Evolutionary conservation across 2,113 vertebrate genomes (phyloP), one percentile per base, ranked within the genome.

Genomic region (Heterocephalus glaber): DNA sequence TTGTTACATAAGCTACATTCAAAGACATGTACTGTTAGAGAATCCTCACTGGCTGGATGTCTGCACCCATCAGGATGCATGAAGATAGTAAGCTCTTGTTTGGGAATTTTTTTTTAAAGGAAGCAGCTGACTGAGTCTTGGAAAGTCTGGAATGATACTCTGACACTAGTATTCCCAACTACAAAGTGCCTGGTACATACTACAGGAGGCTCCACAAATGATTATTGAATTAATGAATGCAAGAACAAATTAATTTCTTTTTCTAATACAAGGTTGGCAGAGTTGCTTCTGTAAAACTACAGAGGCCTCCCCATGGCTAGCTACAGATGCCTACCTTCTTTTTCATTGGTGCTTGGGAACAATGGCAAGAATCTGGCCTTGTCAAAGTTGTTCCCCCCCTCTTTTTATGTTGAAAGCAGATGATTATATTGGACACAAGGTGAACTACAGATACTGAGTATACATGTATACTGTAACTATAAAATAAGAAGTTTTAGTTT

Each of bases 51-150:
- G 74, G 89, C 88, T 96, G 85, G 47, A 77, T 92, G 38, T 66
- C 60, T 89, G 41, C 92, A 61, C 56, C 92, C 11, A 82, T 33
- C 35, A 88, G 86, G 86, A 66, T 14, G 35, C 86, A 85, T 38
- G 38, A 91, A 90, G 89, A 96, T 68, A 97, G 96, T 83, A 77
- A 97, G 93, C 89, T 95, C 86, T 93, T 97, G 91, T 97, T 95
- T 54, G 95, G 91, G 63, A 19, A 52, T 49, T 76, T 61, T 96
- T 89, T 86, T 86, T 82, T 70, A 61, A 92, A 89, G 89, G 79
- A 95, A 95, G 86, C 86, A 96, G 95, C 96, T 97, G 96, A 96
- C 65, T 96, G 90, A 83, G 35, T 52, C 92, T 92, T 87, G 80
- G 80, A 94, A 94, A 96, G 72, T 79, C 76, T n/a, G 89, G 16